Percentiles rank a stretch among this genome's conserved stretches.
These are phyloP conservation scores for Cinara cedri DNA, from an alignment of 2,888 invertebrate species.

Conservation along the genomic window DNA sequence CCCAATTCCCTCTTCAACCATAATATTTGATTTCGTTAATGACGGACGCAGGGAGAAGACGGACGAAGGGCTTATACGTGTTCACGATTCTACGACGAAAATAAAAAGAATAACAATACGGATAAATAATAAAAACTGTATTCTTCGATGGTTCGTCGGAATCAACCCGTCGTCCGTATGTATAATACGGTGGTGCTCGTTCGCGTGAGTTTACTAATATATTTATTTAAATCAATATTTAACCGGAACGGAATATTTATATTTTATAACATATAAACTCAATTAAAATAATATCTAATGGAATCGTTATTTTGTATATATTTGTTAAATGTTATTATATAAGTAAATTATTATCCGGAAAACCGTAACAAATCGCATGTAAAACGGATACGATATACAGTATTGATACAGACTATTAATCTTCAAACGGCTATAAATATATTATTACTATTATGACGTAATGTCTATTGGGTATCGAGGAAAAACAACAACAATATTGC, in stretches of 20 bases:
- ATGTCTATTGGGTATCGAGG: too few relatives aligned
- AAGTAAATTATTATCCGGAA: too few relatives aligned
- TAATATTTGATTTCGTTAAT: slow-evolving; percentile 4
- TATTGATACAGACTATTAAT: too few relatives aligned
- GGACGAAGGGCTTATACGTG: too few relatives aligned
- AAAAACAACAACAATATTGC: too few relatives aligned
- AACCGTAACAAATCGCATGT: slow-evolving; percentile 22
- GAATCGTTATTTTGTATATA: background rate
- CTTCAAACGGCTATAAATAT: too few relatives aligned
- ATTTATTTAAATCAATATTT: slow-evolving; percentile 21
- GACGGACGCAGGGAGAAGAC: background rate
- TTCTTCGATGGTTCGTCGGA: background rate
- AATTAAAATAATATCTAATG: background rate
- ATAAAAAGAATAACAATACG: background rate
- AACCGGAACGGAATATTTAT: background rate
- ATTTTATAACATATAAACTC: slow-evolving; percentile 16
- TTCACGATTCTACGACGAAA: background rate
- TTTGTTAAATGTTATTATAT: too few relatives aligned
- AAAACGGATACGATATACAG: too few relatives aligned
- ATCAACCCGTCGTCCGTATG: background rate
- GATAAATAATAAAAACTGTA: background rate
- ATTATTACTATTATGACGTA: too few relatives aligned
- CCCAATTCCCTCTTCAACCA: too few relatives aligned
- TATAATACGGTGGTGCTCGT: background rate
- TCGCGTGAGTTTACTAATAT: background rate